Evolutionary conservation across 2,888 invertebrate species (phyloP).

Genomic region (Siphlonurus alternatus): DNA sequence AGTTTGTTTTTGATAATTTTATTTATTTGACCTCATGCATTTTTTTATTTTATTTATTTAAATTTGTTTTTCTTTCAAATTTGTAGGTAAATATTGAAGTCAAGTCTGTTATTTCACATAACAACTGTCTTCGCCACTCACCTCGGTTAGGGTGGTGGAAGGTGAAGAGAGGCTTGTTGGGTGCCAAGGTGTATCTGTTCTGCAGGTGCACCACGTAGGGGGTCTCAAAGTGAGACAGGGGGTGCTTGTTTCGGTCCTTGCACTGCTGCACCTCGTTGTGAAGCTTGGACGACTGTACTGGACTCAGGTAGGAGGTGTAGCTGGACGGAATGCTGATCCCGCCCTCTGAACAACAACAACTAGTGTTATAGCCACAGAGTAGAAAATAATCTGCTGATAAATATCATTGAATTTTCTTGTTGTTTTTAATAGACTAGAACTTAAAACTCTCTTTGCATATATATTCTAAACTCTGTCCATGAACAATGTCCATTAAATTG

Average conservation of each 20-base stretch:
- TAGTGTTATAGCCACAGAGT: not conserved
- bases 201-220: conserved; percentile 87
- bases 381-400: too few species aligned
- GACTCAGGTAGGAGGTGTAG: conserved; percentile 83
- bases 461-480: too few species aligned
- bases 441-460: conserved; percentile 7
- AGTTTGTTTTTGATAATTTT: conserved; percentile 13
- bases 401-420: too few species aligned
- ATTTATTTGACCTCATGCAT: not conserved
- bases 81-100: too few species aligned
- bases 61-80: too few species aligned
- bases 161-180: conserved; percentile 59
- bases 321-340: conserved; percentile 83
- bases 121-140: too few species aligned
- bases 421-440: not conserved
- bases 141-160: conserved; percentile 81
- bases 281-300: conserved; percentile 79
- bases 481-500: too few species aligned
- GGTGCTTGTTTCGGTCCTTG: conserved; percentile 31
- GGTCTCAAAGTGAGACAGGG: conserved; percentile 48
- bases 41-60: not conserved
- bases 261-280: conserved; percentile 49
- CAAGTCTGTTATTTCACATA: too few species aligned
- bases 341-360: conserved; percentile 34
- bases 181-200: conserved; percentile 63